Conservation (phyloP, 2,888 invertebrate genomes). For the Oscheius onirici region DNA sequence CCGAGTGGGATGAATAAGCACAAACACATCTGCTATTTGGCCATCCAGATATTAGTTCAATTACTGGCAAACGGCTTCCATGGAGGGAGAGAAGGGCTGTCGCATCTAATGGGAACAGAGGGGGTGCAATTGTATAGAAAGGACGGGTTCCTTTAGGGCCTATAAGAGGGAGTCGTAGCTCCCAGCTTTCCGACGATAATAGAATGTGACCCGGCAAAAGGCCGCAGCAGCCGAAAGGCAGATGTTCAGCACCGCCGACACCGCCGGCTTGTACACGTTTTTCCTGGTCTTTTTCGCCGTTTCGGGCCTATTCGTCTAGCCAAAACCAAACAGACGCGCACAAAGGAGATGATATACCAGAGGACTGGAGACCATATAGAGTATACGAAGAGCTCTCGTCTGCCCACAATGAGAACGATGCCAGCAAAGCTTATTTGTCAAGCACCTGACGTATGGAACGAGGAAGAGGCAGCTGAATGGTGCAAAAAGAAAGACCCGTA, state of each 20-base stretch:
- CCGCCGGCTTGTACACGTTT: conserved; percentile 15
- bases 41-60: conserved; percentile 24
- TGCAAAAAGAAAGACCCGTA: background rate
- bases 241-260: conserved; percentile 15
- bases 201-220: conserved; percentile 23
- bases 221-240: conserved; percentile 13
- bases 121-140: background rate
- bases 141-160: background rate
- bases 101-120: background rate
- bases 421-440: too few species aligned
- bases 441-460: background rate
- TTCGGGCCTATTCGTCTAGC: conserved; percentile 1
- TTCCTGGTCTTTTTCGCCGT: conserved; percentile 18
- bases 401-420: too few species aligned
- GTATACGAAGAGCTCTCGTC: too few species aligned
- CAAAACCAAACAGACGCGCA: background rate
- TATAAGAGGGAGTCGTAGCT: background rate
- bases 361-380: too few species aligned
- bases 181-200: conserved; percentile 14
- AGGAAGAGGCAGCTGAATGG: background rate
- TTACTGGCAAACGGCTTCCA: conserved; percentile 23
- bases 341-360: too few species aligned
- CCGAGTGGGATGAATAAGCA: conserved; percentile 28
- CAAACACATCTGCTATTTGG: conserved; percentile 30
- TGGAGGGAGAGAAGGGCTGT: background rate